Base-by-base conservation (phyloP, 2,113 vertebrate species). In the Gorsachius goisagi region DNA sequence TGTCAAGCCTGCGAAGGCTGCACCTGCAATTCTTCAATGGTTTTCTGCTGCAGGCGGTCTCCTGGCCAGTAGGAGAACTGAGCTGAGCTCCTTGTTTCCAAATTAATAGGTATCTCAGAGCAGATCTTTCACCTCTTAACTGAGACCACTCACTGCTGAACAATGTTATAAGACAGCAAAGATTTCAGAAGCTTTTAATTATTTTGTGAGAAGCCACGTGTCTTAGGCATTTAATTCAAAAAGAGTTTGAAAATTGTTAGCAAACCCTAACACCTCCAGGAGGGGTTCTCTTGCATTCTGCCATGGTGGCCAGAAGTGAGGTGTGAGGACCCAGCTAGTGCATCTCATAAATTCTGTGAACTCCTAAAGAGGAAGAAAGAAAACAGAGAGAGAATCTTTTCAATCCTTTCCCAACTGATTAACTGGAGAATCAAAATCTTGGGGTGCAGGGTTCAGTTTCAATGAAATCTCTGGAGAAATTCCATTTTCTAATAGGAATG, bases 1-100 rank as follows among this genome's bases (percentile, higher is more conserved):
- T 96, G 87, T 96, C 94, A 95, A 95, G 93, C 80, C 89, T 88
- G 81, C 69, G 81, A 85, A 96, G 81, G 62, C 81, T 94, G 91
- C 87, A 94, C 85, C 95, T 96, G 91, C 93, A 96, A 63, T 95
- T 95, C 84, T 88, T 89, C 91, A 68, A 32, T 73, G 84, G 69
- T 68, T 95, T 96, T 87, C 44, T 81, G 77, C 93, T 96, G 66
- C 66, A 52, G 66, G 49, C 74, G 0, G 66, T 89, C 58, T 94
- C n/a, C n/a, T 72, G 69, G 58, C 22, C 6, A 3, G 58, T 66
- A 82, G 52, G 27, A 92, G 77, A 88, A 66, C 15, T 45, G 45
- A 20, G n/a, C 3, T 87, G 74, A 89, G 15, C 27, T 50, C 18
- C 73, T 77, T 89, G 49, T 72, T 96, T 85, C 58, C 62, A 88